Base-by-base conservation (phyloP, 1,140 invertebrate species). In the Microplitis demolitor region DNA sequence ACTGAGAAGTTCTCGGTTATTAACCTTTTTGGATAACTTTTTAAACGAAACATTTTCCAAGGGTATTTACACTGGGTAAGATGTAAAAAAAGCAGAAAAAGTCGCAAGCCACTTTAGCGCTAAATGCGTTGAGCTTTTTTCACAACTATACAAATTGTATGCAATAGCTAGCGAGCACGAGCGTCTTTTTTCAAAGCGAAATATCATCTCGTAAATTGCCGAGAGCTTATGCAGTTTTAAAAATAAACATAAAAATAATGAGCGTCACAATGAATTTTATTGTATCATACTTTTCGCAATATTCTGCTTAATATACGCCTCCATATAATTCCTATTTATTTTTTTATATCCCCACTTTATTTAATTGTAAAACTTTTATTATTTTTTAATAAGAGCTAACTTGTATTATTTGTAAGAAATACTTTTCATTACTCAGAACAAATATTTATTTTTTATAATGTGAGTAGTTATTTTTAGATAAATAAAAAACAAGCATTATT, bases 131-230 rank as follows among this genome's bases (percentile, higher is more conserved):
- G 39, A 73, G 64, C 56, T 68, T 68, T 68, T 68, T 68, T 35
- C 8, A 24, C 8, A 58, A 45, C 39, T 45, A 64, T 73, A 75
- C 74, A 74, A 74, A 76, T 74, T 69, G 66, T 72, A 75, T 75
- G 72, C 74, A 76, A 76, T 70, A 69, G 66, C 69, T 64, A 67
- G 71, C 68, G 31, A 66, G 33, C 24, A 37, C 16, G 13, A 34
- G 72, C 50, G 72, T 74, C 73, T 73, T 73, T 76, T 72, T 64
- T 70, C 45, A 63, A 64, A 74, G 67, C 63, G 69, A 78, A 78
- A 78, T 78, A 78, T 77, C 67, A 69, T 76, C 71, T 66, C 76
- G 74, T 79, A 77, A 78, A 79, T 78, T 77, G 74, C 11, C 70
- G 34, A 53, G 35, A 14, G 53, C 16, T 53, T 60, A 56, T 72